Evolutionary conservation across 2,797 vertebrate species (phyloP).

Genomic region (Epinephelus coioides): DNA sequence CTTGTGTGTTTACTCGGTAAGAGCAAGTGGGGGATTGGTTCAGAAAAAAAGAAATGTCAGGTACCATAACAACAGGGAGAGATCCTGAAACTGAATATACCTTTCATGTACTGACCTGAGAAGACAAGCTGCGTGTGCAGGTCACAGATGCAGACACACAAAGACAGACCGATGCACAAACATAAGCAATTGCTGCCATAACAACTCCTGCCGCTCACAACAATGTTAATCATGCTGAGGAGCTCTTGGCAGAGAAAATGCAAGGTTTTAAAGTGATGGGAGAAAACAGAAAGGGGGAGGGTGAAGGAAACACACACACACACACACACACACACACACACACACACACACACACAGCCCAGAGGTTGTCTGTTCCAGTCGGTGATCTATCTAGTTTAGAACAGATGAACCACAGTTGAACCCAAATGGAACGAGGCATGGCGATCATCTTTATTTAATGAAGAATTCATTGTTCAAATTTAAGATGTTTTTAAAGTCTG

Average conservation of each 20-base stretch:
- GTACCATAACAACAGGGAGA: slow-evolving; percentile 19
- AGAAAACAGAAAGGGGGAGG: slow-evolving; percentile 3
- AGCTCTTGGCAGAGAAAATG: slow-evolving; percentile 46
- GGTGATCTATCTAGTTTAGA: slow-evolving; percentile 45
- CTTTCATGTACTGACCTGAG: background rate
- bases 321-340: background rate
- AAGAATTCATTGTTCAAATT: slow-evolving; percentile 32
- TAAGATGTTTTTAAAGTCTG: slow-evolving; percentile 29
- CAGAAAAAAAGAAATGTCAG: background rate
- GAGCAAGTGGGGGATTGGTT: background rate
- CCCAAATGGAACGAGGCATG: slow-evolving; percentile 54
- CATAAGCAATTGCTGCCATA: slow-evolving; percentile 33
- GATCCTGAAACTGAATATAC: background rate
- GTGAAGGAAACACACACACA: slow-evolving; percentile 14
- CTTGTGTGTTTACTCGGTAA: slow-evolving; percentile 1
- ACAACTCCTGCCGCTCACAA: slow-evolving; percentile 42
- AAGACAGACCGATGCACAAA: slow-evolving; percentile 27
- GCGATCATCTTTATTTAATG: slow-evolving; percentile 51
- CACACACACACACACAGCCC: slow-evolving; percentile 6
- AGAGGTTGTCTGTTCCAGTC: slow-evolving; percentile 52
- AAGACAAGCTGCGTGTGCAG: background rate
- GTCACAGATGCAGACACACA: slow-evolving; percentile 26
- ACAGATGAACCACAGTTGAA: slow-evolving; percentile 64
- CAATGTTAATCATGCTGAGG: slow-evolving; percentile 56
- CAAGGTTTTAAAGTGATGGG: slow-evolving; percentile 14